Conservation (phyloP, 2,888 invertebrate species). For the Amphiduros pacificus region DNA sequence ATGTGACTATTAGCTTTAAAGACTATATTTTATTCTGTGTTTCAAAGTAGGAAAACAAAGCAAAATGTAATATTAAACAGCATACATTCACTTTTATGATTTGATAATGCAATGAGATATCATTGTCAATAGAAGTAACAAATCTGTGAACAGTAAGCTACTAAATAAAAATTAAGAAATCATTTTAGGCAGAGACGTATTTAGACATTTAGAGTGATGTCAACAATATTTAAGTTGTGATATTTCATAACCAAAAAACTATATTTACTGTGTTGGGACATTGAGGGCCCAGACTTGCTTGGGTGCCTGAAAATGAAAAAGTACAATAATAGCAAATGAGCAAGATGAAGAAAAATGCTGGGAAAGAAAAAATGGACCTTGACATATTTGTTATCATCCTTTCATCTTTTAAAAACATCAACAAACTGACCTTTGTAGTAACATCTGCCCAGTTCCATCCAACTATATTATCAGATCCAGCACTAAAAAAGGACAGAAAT, state of each 20-base stretch:
- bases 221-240: no score
- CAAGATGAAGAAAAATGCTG: not conserved
- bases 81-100: no score
- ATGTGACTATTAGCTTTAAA: not conserved
- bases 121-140: no score
- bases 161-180: no score
- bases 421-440: slow-evolving; percentile 41
- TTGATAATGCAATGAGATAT: no score
- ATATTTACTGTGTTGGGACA: slow-evolving; percentile 2
- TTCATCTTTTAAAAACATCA: not conserved
- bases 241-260: no score
- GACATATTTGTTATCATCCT: not conserved
- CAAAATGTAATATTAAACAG: no score
- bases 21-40: no score
- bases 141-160: no score
- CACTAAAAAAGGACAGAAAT: slow-evolving; percentile 65
- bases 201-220: no score
- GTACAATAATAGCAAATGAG: not conserved
- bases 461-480: slow-evolving; percentile 72
- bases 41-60: no score
- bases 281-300: slow-evolving; percentile 7
- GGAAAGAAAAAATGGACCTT: not conserved
- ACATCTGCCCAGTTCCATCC: slow-evolving; percentile 78
- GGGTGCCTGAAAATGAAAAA: slow-evolving; percentile 8
- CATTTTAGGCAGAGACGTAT: no score